phyloP scores from a whole-genome alignment of 1,140 invertebrate genomes.

The Lasioglossum albipes region DNA sequence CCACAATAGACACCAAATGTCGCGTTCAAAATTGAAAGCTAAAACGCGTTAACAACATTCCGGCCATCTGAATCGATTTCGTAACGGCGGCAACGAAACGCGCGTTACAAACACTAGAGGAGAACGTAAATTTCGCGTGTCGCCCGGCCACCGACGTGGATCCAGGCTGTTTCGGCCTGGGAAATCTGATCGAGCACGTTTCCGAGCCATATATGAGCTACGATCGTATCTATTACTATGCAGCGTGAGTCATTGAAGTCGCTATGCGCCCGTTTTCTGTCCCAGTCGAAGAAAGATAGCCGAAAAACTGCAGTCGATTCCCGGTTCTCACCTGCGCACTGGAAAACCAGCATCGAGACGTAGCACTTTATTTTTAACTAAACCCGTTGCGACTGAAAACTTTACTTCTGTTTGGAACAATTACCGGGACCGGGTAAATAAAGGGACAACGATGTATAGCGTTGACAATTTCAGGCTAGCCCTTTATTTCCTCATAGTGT shows the following conservation, averaged over 20 bases:
- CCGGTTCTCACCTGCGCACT: too few relatives aligned
- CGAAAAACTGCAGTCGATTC: background rate
- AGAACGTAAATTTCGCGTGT: slow-evolving; percentile 37
- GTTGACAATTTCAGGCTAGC: too few relatives aligned
- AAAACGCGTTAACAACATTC: slow-evolving; percentile 52
- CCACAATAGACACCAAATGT: slow-evolving; percentile 52
- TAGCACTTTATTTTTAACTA: too few relatives aligned
- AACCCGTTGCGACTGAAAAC: too few relatives aligned
- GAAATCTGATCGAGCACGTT: slow-evolving; percentile 19
- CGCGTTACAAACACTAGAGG: slow-evolving; percentile 36
- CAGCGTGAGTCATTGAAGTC: background rate
- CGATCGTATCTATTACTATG: slow-evolving; percentile 3
- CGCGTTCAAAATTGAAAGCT: slow-evolving; percentile 50
- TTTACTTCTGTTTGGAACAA: too few relatives aligned
- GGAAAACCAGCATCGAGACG: too few relatives aligned
- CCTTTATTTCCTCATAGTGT: too few relatives aligned
- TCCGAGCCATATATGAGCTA: background rate
- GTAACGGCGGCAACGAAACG: slow-evolving; percentile 30
- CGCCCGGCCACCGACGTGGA: background rate
- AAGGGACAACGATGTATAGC: too few relatives aligned
- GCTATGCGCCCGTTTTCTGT: background rate
- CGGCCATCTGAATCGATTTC: slow-evolving; percentile 45
- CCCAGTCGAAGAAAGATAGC: background rate
- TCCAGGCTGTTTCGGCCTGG: background rate
- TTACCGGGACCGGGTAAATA: too few relatives aligned